Evolutionary conservation across 2,797 vertebrate species (phyloP), one percentile per base, ranked within the genome.

Genomic region (Lithobates sylvaticus): DNA sequence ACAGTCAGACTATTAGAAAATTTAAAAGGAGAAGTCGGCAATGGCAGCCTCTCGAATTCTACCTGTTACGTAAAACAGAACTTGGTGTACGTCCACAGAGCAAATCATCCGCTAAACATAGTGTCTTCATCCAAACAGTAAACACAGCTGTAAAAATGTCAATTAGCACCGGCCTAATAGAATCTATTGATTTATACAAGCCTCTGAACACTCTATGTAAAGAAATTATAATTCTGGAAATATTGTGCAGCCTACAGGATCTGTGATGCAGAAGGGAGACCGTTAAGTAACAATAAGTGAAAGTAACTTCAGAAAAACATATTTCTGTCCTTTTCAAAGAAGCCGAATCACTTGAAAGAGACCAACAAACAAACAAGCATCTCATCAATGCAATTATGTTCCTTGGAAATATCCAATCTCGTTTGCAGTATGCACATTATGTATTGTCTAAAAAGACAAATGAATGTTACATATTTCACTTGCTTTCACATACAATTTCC

Each of bases 351-450:
- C 68, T 36, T 72, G 67, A 71, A 81, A 58, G 23, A 61, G 78
- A 72, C 68, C 64, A 8, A 81, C 47, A 72, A 34, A 81, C 50
- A 81, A 81, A 73, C 69, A 77, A 77, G 65, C 67, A 69, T 81
- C 84, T 70, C 84, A 81, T 81, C 72, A 86, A 44, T 76, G 72
- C 64, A 86, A 86, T 86, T 86, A 81, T 74, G 42, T 75, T 71
- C 75, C 47, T 77, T 84, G 70, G 74, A 84, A 84, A 78, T 16
- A 58, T 29, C 68, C 78, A 70, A 61, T 76, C 47, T 58, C 39
- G 54, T 72, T 80, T 69, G 71, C 32, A 58, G 39, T 18, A 13
- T 58, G 54, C 32, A 39, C 54, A 75, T 75, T 67, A 21, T 61
- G 16, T 18, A 81, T 81, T 85, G 84, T 74, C 42, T 85, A 29